Percentiles rank a stretch among this genome's conserved stretches.
These are phyloP conservation scores for Helicolenus hilgendorfi DNA, from an alignment of 2,797 vertebrate genomes.

Conservation along the genomic window DNA sequence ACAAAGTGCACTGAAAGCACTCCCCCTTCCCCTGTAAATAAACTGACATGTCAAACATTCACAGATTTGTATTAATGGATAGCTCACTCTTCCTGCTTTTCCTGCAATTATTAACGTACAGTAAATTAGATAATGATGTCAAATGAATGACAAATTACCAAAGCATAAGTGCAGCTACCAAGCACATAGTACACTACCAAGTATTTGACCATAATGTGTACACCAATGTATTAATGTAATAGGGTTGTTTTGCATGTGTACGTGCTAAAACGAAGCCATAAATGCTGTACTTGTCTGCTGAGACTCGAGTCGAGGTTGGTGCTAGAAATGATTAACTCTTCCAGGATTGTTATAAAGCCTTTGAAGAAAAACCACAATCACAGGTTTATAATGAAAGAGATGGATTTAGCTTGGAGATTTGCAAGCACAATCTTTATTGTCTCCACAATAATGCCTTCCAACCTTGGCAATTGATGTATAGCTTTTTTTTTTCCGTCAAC, in stretches of 20 bases:
- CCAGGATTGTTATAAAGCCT: constrained; percentile 9
- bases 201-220: background rate
- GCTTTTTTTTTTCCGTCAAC: background rate
- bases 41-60: constrained; percentile 65
- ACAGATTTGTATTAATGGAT: constrained; percentile 46
- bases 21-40: constrained; percentile 21
- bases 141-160: constrained; percentile 14
- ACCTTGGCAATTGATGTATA: background rate
- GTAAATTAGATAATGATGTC: constrained; percentile 24
- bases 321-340: constrained; percentile 62
- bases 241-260: background rate
- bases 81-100: constrained; percentile 15
- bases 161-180: background rate
- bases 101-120: constrained; percentile 67
- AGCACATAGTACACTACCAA: background rate
- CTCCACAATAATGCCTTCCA: background rate
- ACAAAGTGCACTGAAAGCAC: constrained; percentile 57
- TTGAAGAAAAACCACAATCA: constrained; percentile 12
- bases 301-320: background rate
- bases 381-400: constrained; percentile 20
- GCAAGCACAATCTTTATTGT: background rate
- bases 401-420: background rate
- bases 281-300: background rate
- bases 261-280: background rate
- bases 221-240: background rate